Evolutionary conservation across 1,140 invertebrate genomes (phyloP).

Genomic region (Bombus balteatus): DNA sequence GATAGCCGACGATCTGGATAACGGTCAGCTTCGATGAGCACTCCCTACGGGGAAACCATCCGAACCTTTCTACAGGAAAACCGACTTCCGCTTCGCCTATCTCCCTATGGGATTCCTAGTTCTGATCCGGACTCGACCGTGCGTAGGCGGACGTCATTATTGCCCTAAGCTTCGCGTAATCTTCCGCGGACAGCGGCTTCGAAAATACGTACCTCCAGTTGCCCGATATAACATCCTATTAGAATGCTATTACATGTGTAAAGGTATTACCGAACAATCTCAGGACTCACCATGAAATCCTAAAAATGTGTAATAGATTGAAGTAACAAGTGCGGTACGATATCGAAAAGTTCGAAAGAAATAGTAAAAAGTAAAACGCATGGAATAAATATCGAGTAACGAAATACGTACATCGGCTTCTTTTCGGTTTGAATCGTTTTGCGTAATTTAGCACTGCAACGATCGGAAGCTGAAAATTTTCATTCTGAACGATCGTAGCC

Average conservation of each 20-base stretch:
- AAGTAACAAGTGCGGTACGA: not conserved
- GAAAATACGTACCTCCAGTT: not conserved
- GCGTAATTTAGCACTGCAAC: too few relatives aligned
- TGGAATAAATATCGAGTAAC: not conserved
- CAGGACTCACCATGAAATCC: not conserved
- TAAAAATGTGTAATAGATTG: not conserved
- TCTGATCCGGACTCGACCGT: constrained; percentile 49
- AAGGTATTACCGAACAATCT: not conserved
- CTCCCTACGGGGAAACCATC: constrained; percentile 1
- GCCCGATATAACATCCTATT: not conserved
- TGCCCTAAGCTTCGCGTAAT: constrained; percentile 37
- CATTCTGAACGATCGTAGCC: constrained; percentile 20
- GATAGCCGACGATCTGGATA: constrained; percentile 55
- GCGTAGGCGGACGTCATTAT: constrained; percentile 47
- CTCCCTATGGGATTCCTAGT: constrained; percentile 29
- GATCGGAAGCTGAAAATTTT: constrained; percentile 2
- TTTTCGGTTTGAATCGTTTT: not conserved
- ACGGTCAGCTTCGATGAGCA: constrained; percentile 12
- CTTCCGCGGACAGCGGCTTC: not conserved
- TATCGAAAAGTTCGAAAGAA: too few relatives aligned
- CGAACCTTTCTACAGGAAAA: constrained; percentile 22
- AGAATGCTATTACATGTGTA: not conserved
- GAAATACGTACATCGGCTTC: not conserved
- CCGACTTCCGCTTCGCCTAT: constrained; percentile 53
- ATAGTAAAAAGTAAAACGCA: too few relatives aligned